Conservation (phyloP, 2,797 vertebrate species). For the Denticeps clupeoides region DNA sequence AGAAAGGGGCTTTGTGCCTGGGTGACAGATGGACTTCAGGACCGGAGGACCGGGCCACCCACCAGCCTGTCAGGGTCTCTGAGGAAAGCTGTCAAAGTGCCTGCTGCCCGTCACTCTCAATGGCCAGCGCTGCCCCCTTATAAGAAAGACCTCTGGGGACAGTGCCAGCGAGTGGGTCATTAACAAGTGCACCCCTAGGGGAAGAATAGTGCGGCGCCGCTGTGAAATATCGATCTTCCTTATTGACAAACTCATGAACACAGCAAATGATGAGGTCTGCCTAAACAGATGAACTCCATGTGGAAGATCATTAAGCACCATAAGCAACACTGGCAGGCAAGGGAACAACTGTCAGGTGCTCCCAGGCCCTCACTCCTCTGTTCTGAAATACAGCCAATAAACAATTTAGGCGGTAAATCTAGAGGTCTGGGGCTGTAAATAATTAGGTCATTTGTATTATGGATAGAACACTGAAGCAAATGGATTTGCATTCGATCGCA, state of each 20-base stretch:
- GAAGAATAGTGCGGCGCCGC: not conserved
- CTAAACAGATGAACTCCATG: constrained; percentile 21
- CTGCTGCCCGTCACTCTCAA: too few relatives aligned
- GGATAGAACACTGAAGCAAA: too few relatives aligned
- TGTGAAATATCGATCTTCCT: constrained; percentile 1
- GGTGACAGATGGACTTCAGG: constrained; percentile 33
- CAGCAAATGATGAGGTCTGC: constrained; percentile 19
- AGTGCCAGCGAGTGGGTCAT: constrained; percentile 20
- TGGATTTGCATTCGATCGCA: too few relatives aligned
- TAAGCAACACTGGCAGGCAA: too few relatives aligned
- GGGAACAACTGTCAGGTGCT: too few relatives aligned
- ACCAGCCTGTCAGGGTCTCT: constrained; percentile 32
- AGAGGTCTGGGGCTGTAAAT: too few relatives aligned
- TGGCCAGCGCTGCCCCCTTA: too few relatives aligned
- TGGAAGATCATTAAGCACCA: constrained; percentile 13
- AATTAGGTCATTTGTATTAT: too few relatives aligned
- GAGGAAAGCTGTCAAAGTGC: constrained; percentile 34
- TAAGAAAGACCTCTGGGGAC: constrained; percentile 32
- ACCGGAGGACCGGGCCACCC: constrained; percentile 22
- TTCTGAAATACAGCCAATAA: too few relatives aligned
- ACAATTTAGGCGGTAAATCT: too few relatives aligned
- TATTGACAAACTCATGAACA: constrained; percentile 21
- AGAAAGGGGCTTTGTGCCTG: too few relatives aligned
- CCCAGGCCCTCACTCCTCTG: too few relatives aligned
- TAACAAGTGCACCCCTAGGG: constrained; percentile 15